phyloP scores from a whole-genome alignment of 1,140 invertebrate species.

The Mamestra configurata region DNA sequence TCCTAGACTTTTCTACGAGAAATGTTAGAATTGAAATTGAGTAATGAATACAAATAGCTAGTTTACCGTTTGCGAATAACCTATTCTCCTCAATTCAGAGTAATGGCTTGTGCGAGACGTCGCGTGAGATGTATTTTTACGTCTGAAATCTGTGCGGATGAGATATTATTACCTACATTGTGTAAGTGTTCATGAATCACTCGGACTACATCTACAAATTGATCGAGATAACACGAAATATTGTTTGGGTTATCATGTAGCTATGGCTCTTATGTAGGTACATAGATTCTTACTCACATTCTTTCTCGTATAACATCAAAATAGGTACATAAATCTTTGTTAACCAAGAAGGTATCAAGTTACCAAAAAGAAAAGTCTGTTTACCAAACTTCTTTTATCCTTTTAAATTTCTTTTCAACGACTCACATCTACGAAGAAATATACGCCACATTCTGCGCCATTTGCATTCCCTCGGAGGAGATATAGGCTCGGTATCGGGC shows the following conservation, averaged over 20 bases:
- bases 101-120: slow-evolving; percentile 25
- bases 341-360: background rate
- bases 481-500: slow-evolving; percentile 41
- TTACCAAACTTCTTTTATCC: slow-evolving; percentile 34
- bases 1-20: slow-evolving; percentile 1
- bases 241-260: background rate
- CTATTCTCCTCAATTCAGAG: slow-evolving; percentile 5
- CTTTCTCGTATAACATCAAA: background rate
- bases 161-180: background rate
- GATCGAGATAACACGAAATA: background rate
- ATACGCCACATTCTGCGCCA: slow-evolving; percentile 33
- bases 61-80: slow-evolving; percentile 10
- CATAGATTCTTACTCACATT: background rate
- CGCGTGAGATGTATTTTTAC: slow-evolving; percentile 10
- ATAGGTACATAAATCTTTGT: background rate
- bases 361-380: background rate
- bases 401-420: slow-evolving; percentile 32
- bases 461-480: slow-evolving; percentile 33
- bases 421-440: slow-evolving; percentile 14
- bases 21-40: slow-evolving; percentile 36
- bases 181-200: background rate
- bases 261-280: background rate
- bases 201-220: background rate
- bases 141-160: slow-evolving; percentile 3
- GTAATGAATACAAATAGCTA: slow-evolving; percentile 45